Base-by-base conservation (phyloP, 2,888 invertebrate genomes). In the Julus scandinavius region DNA sequence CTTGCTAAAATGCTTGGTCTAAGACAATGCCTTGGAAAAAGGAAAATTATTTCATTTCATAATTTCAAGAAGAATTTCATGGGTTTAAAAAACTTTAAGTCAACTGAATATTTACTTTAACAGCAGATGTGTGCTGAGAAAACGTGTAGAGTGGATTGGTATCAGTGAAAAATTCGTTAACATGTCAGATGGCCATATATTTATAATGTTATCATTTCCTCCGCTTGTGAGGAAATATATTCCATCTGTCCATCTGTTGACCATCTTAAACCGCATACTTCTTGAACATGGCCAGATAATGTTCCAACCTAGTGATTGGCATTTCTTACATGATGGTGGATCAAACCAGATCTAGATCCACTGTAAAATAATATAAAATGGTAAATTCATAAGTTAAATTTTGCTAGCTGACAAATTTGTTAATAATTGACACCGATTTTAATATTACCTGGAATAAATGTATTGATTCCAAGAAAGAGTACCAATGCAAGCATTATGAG, bases 181-280 rank as follows among this genome's bases (percentile, higher is more conserved):
- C 93, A n/a, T n/a, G 85, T 94, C 94, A 88, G 93, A 92, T 11
- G 96, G 94, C 99, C 99, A 99, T 89, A 99, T 95, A 92, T 98
- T 96, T 5, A 99, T 94, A 90, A 97, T 93, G 92, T 99, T 99
- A 93, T 99, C 99, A 91, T 99, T 99, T 86, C 98, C 99, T 63
- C 99, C 99, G 87, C 98, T 98, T 0, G 99, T 99, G 89, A 99
- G 94, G 92, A 97, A 96, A 91, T 96, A n/a, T n/a, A n/a, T n/a
- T n/a, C n/a, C n/a, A n/a, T n/a, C n/a, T n/a, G 95, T 87, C 97
- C 97, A 92, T 98, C 98, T 0, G 96, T 96, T 0, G 98, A 98
- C 99, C 99, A 99, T 92, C 97, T 96, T 50, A 99, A 93, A 0
- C 99, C 98, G 92, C 99, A n/a, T n/a, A n/a, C n/a, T n/a, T n/a